These are phyloP conservation scores for Toxotes jaculatrix DNA, from an alignment of 2,113 vertebrate species.

Conservation along the genomic window DNA sequence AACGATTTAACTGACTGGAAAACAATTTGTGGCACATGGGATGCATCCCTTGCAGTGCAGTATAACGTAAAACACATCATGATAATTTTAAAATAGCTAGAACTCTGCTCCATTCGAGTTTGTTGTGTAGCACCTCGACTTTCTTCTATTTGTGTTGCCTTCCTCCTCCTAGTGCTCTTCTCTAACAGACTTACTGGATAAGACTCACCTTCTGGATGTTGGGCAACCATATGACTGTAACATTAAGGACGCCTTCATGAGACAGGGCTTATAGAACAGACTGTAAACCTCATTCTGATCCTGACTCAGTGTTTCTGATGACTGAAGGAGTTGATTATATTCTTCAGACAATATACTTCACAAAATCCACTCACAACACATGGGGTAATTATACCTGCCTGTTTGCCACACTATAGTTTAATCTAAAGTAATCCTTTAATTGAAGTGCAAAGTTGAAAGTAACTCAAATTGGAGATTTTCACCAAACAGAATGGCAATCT, in stretches of 20 bases:
- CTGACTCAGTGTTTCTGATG: neutral
- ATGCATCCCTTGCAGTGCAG: neutral
- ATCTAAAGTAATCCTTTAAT: conserved; percentile 24
- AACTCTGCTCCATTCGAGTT: too few species aligned
- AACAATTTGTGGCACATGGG: neutral
- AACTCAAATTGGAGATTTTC: neutral
- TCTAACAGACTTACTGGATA: too few species aligned
- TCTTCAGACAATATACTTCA: neutral
- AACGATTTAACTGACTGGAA: neutral
- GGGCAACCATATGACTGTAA: too few species aligned
- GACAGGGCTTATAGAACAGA: too few species aligned
- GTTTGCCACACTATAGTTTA: neutral
- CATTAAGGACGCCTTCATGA: too few species aligned
- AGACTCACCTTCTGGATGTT: too few species aligned
- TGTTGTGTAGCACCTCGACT: too few species aligned
- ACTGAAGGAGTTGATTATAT: neutral
- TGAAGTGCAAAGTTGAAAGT: conserved; percentile 16
- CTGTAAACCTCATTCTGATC: too few species aligned
- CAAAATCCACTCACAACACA: neutral
- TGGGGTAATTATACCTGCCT: neutral
- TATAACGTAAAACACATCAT: neutral
- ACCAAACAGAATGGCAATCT: neutral
- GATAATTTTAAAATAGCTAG: neutral
- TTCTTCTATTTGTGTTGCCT: too few species aligned
- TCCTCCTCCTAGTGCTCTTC: too few species aligned